phyloP scores from a whole-genome alignment of 2,888 invertebrate genomes.

The Diploptera punctata region DNA sequence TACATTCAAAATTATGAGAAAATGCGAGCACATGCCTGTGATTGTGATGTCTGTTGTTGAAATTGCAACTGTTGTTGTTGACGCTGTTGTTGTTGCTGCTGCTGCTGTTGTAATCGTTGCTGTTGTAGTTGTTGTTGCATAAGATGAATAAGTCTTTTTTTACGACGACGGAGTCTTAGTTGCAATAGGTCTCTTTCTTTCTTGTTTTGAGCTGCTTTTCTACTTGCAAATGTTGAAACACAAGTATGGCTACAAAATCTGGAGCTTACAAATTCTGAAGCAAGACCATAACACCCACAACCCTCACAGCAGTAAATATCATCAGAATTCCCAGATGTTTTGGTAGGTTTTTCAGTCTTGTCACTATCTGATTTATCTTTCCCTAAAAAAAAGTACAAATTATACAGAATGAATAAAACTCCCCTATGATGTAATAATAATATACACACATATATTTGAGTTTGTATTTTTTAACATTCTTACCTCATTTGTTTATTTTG shows the following conservation, averaged over 20 bases:
- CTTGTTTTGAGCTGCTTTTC: conserved; percentile 48
- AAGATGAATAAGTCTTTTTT: conserved; percentile 32
- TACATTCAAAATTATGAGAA: too few relatives aligned
- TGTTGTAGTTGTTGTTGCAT: conserved; percentile 31
- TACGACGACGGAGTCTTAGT: conserved; percentile 33
- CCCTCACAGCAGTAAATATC: conserved; percentile 80
- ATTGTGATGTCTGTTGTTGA: neutral
- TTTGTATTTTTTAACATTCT: too few relatives aligned
- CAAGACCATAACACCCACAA: conserved; percentile 86
- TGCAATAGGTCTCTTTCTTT: conserved; percentile 40
- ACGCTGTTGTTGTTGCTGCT: neutral
- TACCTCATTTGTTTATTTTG: too few relatives aligned
- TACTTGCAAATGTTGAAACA: conserved; percentile 59
- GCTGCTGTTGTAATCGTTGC: conserved; percentile 24
- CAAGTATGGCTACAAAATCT: conserved; percentile 78
- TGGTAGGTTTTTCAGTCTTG: neutral
- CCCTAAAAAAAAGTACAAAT: neutral
- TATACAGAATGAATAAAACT: neutral
- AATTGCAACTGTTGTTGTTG: neutral
- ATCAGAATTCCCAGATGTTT: conserved; percentile 56
- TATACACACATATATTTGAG: too few relatives aligned
- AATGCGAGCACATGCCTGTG: too few relatives aligned
- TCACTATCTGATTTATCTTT: neutral
- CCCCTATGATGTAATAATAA: neutral
- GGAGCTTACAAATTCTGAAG: conserved; percentile 81